Conservation (phyloP, 2,113 vertebrate species). For the Crotalus viridis region DNA sequence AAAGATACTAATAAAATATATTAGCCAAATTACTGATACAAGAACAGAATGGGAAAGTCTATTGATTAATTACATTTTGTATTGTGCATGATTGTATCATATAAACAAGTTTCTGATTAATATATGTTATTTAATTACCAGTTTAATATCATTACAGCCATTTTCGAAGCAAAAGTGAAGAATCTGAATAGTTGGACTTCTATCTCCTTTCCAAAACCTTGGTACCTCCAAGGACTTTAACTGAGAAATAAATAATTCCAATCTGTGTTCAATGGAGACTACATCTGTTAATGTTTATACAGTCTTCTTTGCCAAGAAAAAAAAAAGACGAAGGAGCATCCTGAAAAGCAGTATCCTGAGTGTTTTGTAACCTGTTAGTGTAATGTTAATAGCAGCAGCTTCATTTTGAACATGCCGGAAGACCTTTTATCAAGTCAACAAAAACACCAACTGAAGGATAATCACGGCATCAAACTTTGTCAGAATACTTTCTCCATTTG, state of each 20-base stretch:
- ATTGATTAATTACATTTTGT: slow-evolving; percentile 29
- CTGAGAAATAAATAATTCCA: background rate
- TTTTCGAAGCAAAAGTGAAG: slow-evolving; percentile 33
- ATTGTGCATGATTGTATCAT: background rate
- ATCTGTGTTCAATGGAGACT: background rate
- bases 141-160: background rate
- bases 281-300: background rate
- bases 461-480: fast-evolving
- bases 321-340: background rate
- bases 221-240: background rate
- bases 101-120: slow-evolving; percentile 37
- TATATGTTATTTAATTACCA: background rate
- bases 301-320: background rate
- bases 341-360: background rate
- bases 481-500: background rate
- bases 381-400: background rate
- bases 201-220: slow-evolving; percentile 7
- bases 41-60: background rate
- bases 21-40: slow-evolving; percentile 8
- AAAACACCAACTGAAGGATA: background rate
- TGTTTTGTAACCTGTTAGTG: background rate
- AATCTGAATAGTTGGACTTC: slow-evolving; percentile 33
- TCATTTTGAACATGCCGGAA: background rate
- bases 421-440: background rate
- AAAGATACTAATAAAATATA: slow-evolving; percentile 38